These are phyloP conservation scores for Scomber colias DNA, from an alignment of 2,113 vertebrate species.

Conservation along the genomic window DNA sequence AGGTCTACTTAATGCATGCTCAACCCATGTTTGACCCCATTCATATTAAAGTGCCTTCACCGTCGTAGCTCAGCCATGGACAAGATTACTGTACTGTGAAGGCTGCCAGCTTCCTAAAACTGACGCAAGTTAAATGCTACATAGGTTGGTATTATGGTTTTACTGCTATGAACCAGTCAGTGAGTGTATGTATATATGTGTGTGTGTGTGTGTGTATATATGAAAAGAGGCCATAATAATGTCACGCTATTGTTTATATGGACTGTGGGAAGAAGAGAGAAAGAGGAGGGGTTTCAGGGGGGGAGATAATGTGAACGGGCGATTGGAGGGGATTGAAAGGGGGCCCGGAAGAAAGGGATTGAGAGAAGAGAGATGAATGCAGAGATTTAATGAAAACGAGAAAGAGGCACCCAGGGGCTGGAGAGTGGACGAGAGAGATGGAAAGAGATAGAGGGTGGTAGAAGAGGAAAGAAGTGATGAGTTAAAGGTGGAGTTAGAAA, in stretches of 20 bases:
- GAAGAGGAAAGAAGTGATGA: constrained; percentile 15
- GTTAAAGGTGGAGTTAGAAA: constrained; percentile 14
- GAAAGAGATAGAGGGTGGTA: neutral
- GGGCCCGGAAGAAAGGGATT: constrained; percentile 58
- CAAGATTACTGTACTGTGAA: neutral
- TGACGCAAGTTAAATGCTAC: neutral
- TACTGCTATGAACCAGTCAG: constrained; percentile 14
- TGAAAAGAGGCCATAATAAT: constrained; percentile 13
- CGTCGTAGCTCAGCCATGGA: neutral
- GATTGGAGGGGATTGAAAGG: constrained; percentile 58
- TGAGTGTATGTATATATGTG: neutral
- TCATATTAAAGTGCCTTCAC: constrained; percentile 17
- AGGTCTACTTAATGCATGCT: neutral
- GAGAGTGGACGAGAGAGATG: constrained; percentile 31
- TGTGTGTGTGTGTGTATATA: neutral
- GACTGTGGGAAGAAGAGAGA: constrained; percentile 73
- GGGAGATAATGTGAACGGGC: constrained; percentile 57
- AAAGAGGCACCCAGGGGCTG: constrained; percentile 40
- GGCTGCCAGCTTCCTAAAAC: neutral
- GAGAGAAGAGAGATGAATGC: constrained; percentile 62
- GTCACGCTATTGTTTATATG: constrained; percentile 50
- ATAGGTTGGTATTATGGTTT: neutral
- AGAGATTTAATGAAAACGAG: constrained; percentile 47
- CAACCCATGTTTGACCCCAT: constrained; percentile 19
- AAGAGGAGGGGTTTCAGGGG: constrained; percentile 38